Conservation (phyloP, 2,797 vertebrate genomes). For the Anableps anableps region DNA sequence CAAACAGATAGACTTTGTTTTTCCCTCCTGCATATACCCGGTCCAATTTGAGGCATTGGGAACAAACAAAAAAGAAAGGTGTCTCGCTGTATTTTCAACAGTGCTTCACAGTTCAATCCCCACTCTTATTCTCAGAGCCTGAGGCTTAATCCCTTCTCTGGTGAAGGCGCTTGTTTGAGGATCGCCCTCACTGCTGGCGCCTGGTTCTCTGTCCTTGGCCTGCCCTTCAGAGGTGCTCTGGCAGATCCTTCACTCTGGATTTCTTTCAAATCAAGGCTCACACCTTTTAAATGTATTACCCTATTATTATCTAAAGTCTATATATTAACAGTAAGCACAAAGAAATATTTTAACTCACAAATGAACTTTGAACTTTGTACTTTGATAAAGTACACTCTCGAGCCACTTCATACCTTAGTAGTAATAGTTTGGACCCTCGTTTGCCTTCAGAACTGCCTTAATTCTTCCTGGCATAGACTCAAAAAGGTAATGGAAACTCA, state of each 20-base stretch:
- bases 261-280: conserved; percentile 33
- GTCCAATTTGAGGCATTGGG: conserved; percentile 56
- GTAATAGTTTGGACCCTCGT: not conserved
- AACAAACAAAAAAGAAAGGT: conserved; percentile 20
- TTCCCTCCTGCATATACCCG: not conserved
- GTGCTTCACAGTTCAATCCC: conserved; percentile 68
- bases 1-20: not conserved
- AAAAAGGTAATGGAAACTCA: too few relatives aligned
- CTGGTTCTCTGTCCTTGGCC: conserved; percentile 71
- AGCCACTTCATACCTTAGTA: not conserved
- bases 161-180: conserved; percentile 74
- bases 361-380: too few relatives aligned
- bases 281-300: conserved; percentile 23
- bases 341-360: not conserved
- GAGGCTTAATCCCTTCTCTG: conserved; percentile 71
- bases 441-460: not conserved
- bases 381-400: not conserved
- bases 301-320: not conserved
- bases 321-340: not conserved
- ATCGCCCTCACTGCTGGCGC: conserved; percentile 59
- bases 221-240: conserved; percentile 71
- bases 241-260: conserved; percentile 72
- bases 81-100: conserved; percentile 55
- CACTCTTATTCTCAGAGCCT: conserved; percentile 69
- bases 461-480: too few relatives aligned